Evolutionary conservation across 2,888 invertebrate genomes (phyloP).

Genomic region (Eupithecia inturbata): DNA sequence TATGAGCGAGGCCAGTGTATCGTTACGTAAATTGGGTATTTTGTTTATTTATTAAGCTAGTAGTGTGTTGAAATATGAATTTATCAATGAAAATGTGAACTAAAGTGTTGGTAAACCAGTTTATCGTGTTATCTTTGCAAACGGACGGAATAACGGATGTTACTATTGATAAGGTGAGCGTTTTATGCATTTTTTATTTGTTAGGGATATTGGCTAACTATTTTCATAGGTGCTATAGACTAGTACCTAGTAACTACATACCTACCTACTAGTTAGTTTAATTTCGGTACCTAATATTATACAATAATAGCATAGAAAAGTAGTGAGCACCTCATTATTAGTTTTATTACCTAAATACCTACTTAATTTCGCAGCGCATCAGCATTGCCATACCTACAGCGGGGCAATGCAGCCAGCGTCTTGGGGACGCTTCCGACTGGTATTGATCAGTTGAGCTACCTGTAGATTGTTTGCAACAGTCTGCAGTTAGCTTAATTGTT

Average conservation of each 20-base stretch:
- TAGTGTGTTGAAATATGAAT: conserved; percentile 41
- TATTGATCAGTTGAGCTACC: too few species aligned
- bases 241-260: too few species aligned
- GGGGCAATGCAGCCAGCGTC: too few species aligned
- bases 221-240: not conserved
- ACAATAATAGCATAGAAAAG: not conserved
- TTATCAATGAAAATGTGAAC: conserved; percentile 56
- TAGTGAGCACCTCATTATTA: too few species aligned
- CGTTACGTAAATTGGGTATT: conserved; percentile 34
- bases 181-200: conserved; percentile 6
- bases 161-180: conserved; percentile 26
- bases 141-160: conserved; percentile 15
- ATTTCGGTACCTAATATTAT: not conserved
- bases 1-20: conserved; percentile 52
- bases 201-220: not conserved
- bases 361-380: too few species aligned
- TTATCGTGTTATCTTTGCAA: conserved; percentile 39
- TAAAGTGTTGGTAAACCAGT: conserved; percentile 31
- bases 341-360: too few species aligned
- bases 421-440: too few species aligned
- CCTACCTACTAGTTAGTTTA: not conserved
- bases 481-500: too few species aligned
- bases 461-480: too few species aligned
- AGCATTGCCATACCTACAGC: too few species aligned
- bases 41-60: conserved; percentile 38